Conservation (phyloP, 2,888 invertebrate genomes). For the Lomographa bimaculata region DNA sequence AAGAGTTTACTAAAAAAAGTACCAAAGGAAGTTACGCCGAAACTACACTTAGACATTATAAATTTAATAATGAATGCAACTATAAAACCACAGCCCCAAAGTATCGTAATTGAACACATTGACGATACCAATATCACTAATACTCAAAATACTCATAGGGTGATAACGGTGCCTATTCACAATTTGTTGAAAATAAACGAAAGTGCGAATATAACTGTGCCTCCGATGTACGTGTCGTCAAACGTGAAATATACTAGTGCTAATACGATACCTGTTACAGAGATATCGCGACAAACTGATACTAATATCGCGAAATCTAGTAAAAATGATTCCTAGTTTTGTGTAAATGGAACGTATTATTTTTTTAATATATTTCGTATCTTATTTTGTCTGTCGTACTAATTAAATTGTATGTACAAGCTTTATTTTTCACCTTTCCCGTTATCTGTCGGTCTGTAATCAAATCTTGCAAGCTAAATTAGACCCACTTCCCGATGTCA, state of each 20-base stretch:
- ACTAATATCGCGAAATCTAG: too few species aligned
- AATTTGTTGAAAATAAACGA: not conserved
- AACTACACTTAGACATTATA: conserved; percentile 59
- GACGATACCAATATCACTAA: not conserved
- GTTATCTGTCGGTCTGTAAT: too few species aligned
- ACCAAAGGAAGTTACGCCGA: conserved; percentile 42
- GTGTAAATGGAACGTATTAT: too few species aligned
- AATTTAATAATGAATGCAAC: conserved; percentile 52
- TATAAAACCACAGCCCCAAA: not conserved
- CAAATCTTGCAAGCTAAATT: too few species aligned
- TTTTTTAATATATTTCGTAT: too few species aligned
- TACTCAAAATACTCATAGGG: not conserved
- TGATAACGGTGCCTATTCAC: conserved; percentile 6
- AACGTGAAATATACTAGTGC: not conserved
- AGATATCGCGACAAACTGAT: too few species aligned
- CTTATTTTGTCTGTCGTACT: too few species aligned
- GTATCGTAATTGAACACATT: not conserved
- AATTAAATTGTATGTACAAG: too few species aligned
- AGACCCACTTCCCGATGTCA: too few species aligned
- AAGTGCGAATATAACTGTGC: not conserved
- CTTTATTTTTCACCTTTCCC: too few species aligned
- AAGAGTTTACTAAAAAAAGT: conserved; percentile 51
- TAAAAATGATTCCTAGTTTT: too few species aligned
- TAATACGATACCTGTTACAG: not conserved
- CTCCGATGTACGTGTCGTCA: not conserved